Evolutionary conservation across 2,113 vertebrate species (phyloP).

Genomic region (Campylorhamphus procurvoides): DNA sequence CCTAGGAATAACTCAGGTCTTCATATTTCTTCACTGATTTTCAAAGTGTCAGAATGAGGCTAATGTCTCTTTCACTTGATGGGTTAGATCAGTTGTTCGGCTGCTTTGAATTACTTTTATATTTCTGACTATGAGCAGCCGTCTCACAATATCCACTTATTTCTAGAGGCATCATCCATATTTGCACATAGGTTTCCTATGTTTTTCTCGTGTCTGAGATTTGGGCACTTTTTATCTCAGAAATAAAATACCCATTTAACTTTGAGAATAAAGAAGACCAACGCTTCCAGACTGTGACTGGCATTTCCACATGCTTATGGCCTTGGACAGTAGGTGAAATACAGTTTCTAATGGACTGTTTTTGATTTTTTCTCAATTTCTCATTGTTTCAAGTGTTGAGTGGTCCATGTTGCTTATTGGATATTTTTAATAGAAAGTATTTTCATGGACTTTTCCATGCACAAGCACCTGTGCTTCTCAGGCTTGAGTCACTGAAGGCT

Average conservation of each 20-base stretch:
- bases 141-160: background rate
- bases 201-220: background rate
- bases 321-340: background rate
- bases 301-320: background rate
- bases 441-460: background rate
- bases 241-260: background rate
- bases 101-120: background rate
- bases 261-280: background rate
- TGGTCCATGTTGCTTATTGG: background rate
- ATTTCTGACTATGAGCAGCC: background rate
- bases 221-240: background rate
- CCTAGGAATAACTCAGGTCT: background rate
- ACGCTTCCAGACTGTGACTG: background rate
- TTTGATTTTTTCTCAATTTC: background rate
- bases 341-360: background rate
- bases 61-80: background rate
- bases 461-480: background rate
- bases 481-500: background rate
- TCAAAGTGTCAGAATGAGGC: fast-evolving
- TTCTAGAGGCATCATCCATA: background rate
- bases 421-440: background rate
- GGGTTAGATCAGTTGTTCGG: background rate
- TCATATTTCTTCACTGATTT: background rate
- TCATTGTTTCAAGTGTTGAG: background rate
- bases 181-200: background rate